Base-by-base conservation (phyloP, 2,888 invertebrate genomes). In the Choreutis nemorana region DNA sequence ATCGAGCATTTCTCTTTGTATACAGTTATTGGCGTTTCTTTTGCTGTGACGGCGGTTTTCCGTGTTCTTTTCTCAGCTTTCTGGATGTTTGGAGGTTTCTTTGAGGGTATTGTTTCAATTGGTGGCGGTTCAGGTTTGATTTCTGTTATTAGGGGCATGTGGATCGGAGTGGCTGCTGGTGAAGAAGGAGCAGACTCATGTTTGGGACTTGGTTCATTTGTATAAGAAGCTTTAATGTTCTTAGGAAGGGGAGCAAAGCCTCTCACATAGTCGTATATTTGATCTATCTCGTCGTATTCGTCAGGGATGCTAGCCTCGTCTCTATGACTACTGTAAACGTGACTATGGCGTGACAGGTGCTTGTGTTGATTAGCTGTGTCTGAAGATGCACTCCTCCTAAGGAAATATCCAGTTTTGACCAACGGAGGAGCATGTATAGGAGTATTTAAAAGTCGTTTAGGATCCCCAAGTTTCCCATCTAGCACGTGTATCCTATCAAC, bases 241-340 rank as follows among this genome's bases (percentile, higher is more conserved):
- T 92, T 91, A 3, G 95, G 94, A 14, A 94, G 81, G 2, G 94
- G 94, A 28, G 94, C 94, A 45, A 96, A 90, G 1, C 96, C 95
- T 37, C 96, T 82, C 0, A 97, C 94, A 62, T 96, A 97, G 59
- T 95, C 94, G 60, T 97, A 97, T 41, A 97, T 94, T 68, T 96
- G 94, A 79, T 97, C 96, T 45, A 97, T 94, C 70, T 97, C 95
- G 47, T 95, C 94, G 66, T 96, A 94, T 51, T 94, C 94, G 57
- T 92, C 91, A 15, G 87, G 82, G 28, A 83, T 81, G 39, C 83
- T 81, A 44, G 83, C 85, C 50, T 85, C 87, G 47, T 86, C 89
- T 54, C 83, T 80, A 45, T 83, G 84, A 41, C 77, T 80, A 42
- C 77, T 75, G 49, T 81, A 75, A 40, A 78, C 77, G 44, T 78